These are phyloP conservation scores for Odontamblyopus lacepedii DNA, from an alignment of 2,797 vertebrate genomes.

Conservation along the genomic window DNA sequence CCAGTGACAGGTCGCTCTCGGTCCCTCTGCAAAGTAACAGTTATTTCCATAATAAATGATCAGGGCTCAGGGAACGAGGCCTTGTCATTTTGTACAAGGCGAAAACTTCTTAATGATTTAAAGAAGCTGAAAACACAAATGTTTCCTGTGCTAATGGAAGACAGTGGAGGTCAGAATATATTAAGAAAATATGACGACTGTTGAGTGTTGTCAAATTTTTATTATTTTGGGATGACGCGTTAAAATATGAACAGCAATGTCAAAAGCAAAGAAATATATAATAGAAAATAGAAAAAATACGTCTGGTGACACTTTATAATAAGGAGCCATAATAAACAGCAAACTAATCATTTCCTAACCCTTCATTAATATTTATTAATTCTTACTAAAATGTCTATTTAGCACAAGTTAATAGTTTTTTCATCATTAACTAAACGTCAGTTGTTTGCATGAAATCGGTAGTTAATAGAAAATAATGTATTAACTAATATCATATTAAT, in stretches of 20 bases:
- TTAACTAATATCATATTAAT: no score
- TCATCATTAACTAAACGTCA: no score
- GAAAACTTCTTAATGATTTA: slow-evolving; percentile 13
- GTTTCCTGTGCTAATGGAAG: slow-evolving; percentile 5
- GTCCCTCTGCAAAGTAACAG: slow-evolving; percentile 8
- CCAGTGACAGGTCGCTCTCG: no score
- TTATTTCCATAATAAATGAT: slow-evolving; percentile 19
- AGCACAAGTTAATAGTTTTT: no score
- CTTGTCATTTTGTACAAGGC: background rate
- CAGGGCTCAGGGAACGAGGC: background rate
- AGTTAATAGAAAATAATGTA: no score
- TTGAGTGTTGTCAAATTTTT: background rate
- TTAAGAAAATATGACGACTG: background rate
- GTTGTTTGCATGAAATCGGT: no score
- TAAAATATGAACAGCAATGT: background rate
- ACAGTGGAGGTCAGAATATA: background rate
- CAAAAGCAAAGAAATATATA: background rate
- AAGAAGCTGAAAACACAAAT: background rate
- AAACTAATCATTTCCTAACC: no score
- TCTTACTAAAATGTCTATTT: no score
- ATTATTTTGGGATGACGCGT: background rate
- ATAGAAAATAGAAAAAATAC: no score
- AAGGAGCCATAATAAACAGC: no score
- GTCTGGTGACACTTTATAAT: no score
- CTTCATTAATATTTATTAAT: no score